Conservation (phyloP, 2,113 vertebrate species). For the Isurus oxyrinchus region DNA sequence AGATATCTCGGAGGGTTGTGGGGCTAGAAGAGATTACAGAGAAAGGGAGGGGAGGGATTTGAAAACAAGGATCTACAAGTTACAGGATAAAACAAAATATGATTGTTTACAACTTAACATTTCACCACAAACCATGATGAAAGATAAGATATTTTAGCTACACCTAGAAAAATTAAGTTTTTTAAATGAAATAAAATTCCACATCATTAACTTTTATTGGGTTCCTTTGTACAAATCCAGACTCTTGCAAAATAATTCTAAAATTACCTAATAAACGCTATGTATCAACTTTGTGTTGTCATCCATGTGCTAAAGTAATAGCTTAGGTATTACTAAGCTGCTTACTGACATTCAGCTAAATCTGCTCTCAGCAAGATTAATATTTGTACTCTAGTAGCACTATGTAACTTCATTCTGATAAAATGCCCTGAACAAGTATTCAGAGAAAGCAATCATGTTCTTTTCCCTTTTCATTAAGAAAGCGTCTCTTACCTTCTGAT, state of each 20-base stretch:
- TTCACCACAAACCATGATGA: neutral
- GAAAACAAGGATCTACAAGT: neutral
- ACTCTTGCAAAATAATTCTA: neutral
- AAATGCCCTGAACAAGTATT: neutral
- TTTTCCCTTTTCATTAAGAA: neutral
- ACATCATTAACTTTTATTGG: neutral
- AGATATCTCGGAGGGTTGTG: too few species aligned
- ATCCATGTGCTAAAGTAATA: constrained; percentile 21
- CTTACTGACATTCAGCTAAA: constrained; percentile 8
- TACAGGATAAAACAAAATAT: neutral
- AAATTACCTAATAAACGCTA: neutral
- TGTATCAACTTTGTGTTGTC: neutral
- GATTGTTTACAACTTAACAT: neutral
- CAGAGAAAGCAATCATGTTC: neutral
- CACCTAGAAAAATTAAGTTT: neutral
- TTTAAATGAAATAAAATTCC: neutral
- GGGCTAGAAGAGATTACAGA: too few species aligned
- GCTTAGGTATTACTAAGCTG: constrained; percentile 22
- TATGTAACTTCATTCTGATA: neutral
- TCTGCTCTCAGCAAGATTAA: constrained; percentile 20
- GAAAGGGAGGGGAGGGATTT: too few species aligned
- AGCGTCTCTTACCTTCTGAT: neutral
- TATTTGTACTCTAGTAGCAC: neutral
- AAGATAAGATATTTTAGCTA: neutral
- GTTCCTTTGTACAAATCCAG: neutral